Percentiles rank a stretch among this genome's conserved stretches.
phyloP scores from a whole-genome alignment of 2,797 vertebrate genomes.

The Serranus cabrilla region DNA sequence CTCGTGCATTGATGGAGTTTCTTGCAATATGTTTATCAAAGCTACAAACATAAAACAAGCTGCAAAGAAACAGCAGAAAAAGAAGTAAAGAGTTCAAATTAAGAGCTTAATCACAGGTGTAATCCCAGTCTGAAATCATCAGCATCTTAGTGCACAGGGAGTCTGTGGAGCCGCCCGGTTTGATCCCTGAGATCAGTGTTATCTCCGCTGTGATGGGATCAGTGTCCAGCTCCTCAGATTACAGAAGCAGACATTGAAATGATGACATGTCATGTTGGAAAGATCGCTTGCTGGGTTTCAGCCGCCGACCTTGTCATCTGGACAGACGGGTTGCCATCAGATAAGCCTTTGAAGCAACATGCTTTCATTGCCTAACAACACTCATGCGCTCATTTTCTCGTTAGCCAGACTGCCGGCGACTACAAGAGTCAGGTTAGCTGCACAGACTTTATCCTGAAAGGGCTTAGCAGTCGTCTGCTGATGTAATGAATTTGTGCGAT shows the following conservation, averaged over 20 bases:
- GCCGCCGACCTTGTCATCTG: constrained; percentile 24
- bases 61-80: background rate
- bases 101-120: background rate
- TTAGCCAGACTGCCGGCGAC: constrained; percentile 3
- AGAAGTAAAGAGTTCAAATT: background rate
- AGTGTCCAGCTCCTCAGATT: constrained; percentile 51
- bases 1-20: background rate
- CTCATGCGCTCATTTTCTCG: constrained; percentile 38
- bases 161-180: constrained; percentile 22
- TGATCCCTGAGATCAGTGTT: constrained; percentile 42
- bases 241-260: constrained; percentile 21
- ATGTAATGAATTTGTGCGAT: constrained; percentile 32
- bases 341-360: constrained; percentile 43
- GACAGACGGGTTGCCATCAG: constrained; percentile 19
- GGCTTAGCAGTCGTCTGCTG: constrained; percentile 27
- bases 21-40: background rate
- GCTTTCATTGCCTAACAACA: constrained; percentile 28
- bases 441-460: constrained; percentile 27
- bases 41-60: background rate
- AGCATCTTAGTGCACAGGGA: constrained; percentile 3
- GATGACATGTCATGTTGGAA: constrained; percentile 41
- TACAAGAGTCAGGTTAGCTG: constrained; percentile 5
- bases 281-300: constrained; percentile 16
- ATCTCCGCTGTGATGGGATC: constrained; percentile 45
- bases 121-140: constrained; percentile 22